phyloP scores from a whole-genome alignment of 1,140 invertebrate species.

The Aphidius ervi region DNA sequence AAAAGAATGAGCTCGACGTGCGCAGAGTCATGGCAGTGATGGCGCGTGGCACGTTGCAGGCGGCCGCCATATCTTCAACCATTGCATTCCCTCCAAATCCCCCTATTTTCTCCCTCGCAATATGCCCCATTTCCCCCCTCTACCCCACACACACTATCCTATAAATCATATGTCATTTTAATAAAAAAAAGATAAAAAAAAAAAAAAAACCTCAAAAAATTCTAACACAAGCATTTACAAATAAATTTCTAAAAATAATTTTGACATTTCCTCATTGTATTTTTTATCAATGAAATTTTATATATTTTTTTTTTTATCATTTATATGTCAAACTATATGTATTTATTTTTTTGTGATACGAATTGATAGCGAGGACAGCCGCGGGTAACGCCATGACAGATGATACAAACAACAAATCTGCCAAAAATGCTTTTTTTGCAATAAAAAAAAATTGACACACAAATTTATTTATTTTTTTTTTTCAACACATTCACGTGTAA shows the following conservation, averaged over 20 bases:
- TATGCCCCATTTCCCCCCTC: slow-evolving; percentile 17
- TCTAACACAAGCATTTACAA: too few species aligned
- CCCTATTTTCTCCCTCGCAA: background rate
- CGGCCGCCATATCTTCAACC: slow-evolving; percentile 39
- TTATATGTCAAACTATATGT: too few species aligned
- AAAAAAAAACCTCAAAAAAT: background rate
- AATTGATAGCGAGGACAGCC: slow-evolving; percentile 22
- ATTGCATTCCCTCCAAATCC: slow-evolving; percentile 25
- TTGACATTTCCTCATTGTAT: background rate
- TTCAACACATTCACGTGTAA: background rate
- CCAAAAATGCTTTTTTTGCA: too few species aligned
- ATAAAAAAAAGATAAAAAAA: slow-evolving; percentile 1
- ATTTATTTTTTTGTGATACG: too few species aligned
- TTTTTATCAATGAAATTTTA: too few species aligned
- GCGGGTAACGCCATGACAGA: slow-evolving; percentile 41
- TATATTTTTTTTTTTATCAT: too few species aligned
- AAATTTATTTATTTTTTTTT: too few species aligned
- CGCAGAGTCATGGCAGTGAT: slow-evolving; percentile 36
- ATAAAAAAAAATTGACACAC: too few species aligned
- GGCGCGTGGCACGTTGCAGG: slow-evolving; percentile 44
- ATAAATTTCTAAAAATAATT: too few species aligned
- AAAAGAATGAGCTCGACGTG: slow-evolving; percentile 31
- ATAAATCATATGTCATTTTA: slow-evolving; percentile 24
- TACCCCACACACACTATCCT: slow-evolving; percentile 7
- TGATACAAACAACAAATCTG: slow-evolving; percentile 24